Base-by-base conservation (phyloP, 2,888 invertebrate species). In the Papilio demoleus region DNA sequence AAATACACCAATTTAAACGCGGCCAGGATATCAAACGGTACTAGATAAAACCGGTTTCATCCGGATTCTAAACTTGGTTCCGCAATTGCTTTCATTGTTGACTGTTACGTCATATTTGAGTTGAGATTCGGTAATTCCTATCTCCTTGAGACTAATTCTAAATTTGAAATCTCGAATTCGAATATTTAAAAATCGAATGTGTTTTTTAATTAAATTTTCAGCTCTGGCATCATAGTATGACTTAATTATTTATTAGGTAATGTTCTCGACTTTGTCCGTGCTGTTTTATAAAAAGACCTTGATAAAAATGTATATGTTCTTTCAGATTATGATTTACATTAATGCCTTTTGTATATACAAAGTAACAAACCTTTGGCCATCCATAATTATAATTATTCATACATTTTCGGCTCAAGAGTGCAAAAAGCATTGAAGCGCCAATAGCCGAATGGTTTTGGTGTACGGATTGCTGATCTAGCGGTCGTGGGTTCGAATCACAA, bases 1-100 rank as follows among this genome's bases (percentile, higher is more conserved):
- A 61, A 42, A 17, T 61, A 36, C 12, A 34, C 40, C 67, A 62
- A 62, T 62, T 62, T 53, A 24, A 45, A 53, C 34, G 5, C 66
- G 61, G 19, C 42, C 61, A 42, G 67, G 42, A 67, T 67, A 38
- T 31, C 42, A n/a, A 40, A 34, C 8, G 27, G 19, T 11, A 61
- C 61, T 50, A 40, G 50, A 40, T 61, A 11, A 8, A 40, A 66
- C 59, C 58, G 47, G 66, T 47, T 59, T 8, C 9, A 59, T 56
- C 62, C 31, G 40, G 61, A 42, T 62, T 56, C 56, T 42, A 24
- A 38, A 40, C 34, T 22, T 47, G 24, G 59, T 59, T 66, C 47
- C 34, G 45, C 58, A 24, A 22, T 58, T 24, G 19, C 34, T 50
- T 45, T n/a, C 47, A 59, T 59, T 58, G 58, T 36, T 42, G 45